phyloP scores from a whole-genome alignment of 1,140 invertebrate species.

The Potamilus streckersoni region DNA sequence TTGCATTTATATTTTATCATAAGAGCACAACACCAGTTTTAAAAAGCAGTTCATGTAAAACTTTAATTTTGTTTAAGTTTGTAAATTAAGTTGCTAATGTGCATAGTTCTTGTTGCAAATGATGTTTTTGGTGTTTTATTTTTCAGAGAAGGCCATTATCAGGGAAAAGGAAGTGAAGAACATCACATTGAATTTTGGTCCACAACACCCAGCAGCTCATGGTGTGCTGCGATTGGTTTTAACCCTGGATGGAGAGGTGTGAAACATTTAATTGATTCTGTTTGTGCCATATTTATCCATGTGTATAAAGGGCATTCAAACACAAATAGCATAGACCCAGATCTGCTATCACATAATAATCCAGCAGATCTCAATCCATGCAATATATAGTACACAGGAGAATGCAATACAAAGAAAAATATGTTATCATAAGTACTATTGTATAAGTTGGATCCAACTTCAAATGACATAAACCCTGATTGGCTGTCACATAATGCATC shows the following conservation, averaged over 20 bases:
- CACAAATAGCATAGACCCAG: too few species aligned
- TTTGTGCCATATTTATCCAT: not conserved
- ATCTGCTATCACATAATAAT: too few species aligned
- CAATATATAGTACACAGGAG: too few species aligned
- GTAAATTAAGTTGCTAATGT: not conserved
- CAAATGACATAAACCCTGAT: too few species aligned
- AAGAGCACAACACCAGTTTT: not conserved
- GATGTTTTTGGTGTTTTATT: not conserved
- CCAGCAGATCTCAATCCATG: too few species aligned
- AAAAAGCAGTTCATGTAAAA: not conserved
- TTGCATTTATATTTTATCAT: too few species aligned
- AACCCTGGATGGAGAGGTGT: constrained; percentile 95
- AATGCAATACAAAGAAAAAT: too few species aligned
- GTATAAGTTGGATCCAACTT: too few species aligned
- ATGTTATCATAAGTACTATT: too few species aligned
- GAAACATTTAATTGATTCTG: constrained; percentile 4
- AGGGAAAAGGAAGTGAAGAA: constrained; percentile 79
- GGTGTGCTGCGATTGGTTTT: constrained; percentile 94
- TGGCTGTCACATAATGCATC: too few species aligned
- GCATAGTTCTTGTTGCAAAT: not conserved
- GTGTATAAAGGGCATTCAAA: too few species aligned
- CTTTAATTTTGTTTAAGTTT: not conserved
- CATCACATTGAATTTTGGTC: constrained; percentile 94
- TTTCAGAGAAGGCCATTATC: constrained; percentile 6
- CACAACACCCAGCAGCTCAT: constrained; percentile 98